A percentile compares a stretch with the other conserved stretches of the same genome.
phyloP scores from a whole-genome alignment of 64 coral and sea anemone species.

The Trachythela sp. region DNA sequence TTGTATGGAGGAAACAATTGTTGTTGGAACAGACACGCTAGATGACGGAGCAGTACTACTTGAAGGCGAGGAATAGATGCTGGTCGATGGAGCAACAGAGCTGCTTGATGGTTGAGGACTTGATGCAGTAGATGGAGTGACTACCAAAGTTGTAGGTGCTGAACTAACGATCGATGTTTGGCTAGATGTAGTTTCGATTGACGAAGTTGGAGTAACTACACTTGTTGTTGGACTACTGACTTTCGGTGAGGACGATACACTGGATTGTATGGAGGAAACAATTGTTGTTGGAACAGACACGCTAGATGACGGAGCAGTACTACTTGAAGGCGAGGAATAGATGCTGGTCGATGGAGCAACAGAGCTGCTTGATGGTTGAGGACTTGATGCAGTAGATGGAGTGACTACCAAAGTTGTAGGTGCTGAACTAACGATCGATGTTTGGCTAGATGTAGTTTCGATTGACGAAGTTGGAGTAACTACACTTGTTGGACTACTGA shows the following conservation, averaged over 20 bases:
- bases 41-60: neutral
- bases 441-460: no score
- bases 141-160: no score
- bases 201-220: neutral
- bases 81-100: conserved; percentile 8
- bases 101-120: conserved; percentile 10
- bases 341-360: neutral
- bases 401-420: no score
- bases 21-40: conserved; percentile 33
- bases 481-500: no score
- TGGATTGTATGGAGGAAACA: neutral
- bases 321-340: neutral
- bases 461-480: no score
- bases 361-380: neutral
- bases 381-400: no score
- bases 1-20: neutral
- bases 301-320: neutral
- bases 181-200: neutral
- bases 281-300: conserved; percentile 2
- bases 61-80: neutral
- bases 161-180: neutral
- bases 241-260: no score
- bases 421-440: no score
- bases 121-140: neutral
- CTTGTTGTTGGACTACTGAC: neutral